phyloP scores from a whole-genome alignment of 2,113 vertebrate species.

The Dissostichus mawsoni region DNA sequence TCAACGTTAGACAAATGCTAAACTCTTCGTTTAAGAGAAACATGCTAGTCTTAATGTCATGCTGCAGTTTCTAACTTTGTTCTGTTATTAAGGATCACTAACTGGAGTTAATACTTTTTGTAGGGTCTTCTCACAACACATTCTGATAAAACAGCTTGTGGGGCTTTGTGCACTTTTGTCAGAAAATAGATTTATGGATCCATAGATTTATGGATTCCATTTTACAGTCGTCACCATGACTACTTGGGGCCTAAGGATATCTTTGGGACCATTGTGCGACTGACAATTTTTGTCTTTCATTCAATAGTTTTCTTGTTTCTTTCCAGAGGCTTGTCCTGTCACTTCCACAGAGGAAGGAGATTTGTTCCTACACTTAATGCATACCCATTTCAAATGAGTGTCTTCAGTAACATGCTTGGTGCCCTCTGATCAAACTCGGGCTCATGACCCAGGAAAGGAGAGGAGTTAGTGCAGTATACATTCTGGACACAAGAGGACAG shows the following conservation, averaged over 20 bases:
- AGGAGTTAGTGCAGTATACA: constrained; percentile 32
- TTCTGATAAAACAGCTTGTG: constrained; percentile 11
- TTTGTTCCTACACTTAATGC: neutral
- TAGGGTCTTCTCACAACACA: neutral
- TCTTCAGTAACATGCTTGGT: neutral
- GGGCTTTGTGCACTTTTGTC: neutral
- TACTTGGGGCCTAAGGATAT: neutral
- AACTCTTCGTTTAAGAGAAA: neutral
- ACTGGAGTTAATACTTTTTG: neutral
- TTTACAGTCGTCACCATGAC: constrained; percentile 1
- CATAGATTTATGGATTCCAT: constrained; percentile 20
- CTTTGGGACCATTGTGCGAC: neutral
- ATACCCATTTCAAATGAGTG: neutral
- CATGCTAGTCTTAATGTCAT: neutral
- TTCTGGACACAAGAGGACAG: constrained; percentile 66
- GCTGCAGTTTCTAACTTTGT: neutral
- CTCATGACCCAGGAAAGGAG: neutral
- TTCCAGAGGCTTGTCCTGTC: neutral
- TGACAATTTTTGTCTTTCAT: neutral
- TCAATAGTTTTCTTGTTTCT: neutral
- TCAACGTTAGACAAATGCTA: no score
- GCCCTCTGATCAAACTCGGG: neutral
- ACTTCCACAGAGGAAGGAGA: neutral
- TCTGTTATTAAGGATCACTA: neutral
- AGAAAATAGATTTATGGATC: constrained; percentile 14